These are phyloP conservation scores for Drosophila punjabiensis DNA, from an alignment of 1,140 invertebrate genomes.

Conservation along the genomic window DNA sequence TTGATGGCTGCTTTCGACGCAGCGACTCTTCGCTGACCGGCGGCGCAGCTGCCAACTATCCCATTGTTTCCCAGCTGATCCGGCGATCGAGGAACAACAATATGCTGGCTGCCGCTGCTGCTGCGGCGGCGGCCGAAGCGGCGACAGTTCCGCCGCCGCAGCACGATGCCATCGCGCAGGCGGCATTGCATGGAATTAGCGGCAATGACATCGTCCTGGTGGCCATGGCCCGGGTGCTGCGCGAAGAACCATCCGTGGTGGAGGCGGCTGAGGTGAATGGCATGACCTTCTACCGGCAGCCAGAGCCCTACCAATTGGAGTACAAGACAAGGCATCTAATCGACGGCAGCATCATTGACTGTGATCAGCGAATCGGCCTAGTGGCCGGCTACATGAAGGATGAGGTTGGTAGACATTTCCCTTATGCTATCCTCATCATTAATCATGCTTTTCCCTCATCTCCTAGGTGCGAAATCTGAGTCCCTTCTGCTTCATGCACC, in stretches of 20 bases:
- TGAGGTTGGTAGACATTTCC: conserved; percentile 88
- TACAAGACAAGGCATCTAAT: conserved; percentile 93
- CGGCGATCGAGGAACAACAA: conserved; percentile 85
- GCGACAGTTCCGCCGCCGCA: conserved; percentile 71
- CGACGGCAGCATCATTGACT: conserved; percentile 93
- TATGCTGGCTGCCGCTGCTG: conserved; percentile 64
- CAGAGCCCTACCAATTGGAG: conserved; percentile 92
- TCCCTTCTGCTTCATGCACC: conserved; percentile 94
- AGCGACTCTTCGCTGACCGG: conserved; percentile 86
- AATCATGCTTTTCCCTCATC: background rate
- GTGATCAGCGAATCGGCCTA: conserved; percentile 93
- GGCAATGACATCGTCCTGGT: conserved; percentile 89
- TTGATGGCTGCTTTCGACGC: conserved; percentile 86
- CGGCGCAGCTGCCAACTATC: conserved; percentile 74
- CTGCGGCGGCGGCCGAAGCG: conserved; percentile 75
- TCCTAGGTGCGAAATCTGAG: conserved; percentile 86
- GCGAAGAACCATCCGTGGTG: conserved; percentile 57
- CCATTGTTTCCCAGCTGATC: conserved; percentile 86
- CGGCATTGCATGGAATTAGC: conserved; percentile 85
- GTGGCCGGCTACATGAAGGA: conserved; percentile 94
- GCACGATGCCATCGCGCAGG: conserved; percentile 82
- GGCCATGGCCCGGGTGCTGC: conserved; percentile 88
- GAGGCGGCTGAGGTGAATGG: conserved; percentile 9
- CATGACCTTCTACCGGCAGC: conserved; percentile 86
- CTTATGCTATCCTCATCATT: background rate